Evolutionary conservation across 2,888 invertebrate genomes (phyloP).

Genomic region (Sesia apiformis): DNA sequence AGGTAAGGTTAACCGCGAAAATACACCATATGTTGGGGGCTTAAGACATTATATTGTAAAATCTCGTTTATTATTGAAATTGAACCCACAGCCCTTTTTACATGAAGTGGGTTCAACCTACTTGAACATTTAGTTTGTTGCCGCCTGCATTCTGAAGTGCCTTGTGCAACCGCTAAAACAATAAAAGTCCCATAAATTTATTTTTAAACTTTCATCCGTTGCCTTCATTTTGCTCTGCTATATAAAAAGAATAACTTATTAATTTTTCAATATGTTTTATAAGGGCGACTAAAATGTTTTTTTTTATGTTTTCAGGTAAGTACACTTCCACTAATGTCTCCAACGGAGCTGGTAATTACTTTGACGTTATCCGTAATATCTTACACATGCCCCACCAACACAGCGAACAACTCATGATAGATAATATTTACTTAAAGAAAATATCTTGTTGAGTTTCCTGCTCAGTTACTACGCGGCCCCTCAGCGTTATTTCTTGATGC

Average conservation of each 20-base stretch:
- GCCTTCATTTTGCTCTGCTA: constrained; percentile 11
- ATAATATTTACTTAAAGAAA: no score
- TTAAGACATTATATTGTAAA: constrained; percentile 8
- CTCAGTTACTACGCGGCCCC: background rate
- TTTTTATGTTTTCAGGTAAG: constrained; percentile 55
- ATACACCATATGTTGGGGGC: constrained; percentile 4
- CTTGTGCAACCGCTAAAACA: constrained; percentile 41
- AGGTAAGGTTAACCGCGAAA: constrained; percentile 18
- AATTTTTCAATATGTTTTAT: background rate
- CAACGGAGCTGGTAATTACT: background rate
- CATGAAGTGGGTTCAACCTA: constrained; percentile 39
- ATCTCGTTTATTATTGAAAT: constrained; percentile 17
- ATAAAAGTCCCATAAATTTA: constrained; percentile 33
- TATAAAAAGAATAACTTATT: constrained; percentile 2
- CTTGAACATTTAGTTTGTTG: constrained; percentile 48
- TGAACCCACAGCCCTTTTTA: constrained; percentile 33
- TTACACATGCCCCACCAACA: no score
- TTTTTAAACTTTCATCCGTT: constrained; percentile 12
- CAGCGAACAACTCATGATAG: no score
- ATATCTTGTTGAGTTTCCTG: background rate
- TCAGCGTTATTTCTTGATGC: background rate
- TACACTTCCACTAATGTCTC: constrained; percentile 12
- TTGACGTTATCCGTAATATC: background rate
- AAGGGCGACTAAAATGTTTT: constrained; percentile 2
- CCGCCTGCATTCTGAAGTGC: constrained; percentile 38